Conservation (phyloP, 2,113 vertebrate genomes). For the Tetrao urogallus region DNA sequence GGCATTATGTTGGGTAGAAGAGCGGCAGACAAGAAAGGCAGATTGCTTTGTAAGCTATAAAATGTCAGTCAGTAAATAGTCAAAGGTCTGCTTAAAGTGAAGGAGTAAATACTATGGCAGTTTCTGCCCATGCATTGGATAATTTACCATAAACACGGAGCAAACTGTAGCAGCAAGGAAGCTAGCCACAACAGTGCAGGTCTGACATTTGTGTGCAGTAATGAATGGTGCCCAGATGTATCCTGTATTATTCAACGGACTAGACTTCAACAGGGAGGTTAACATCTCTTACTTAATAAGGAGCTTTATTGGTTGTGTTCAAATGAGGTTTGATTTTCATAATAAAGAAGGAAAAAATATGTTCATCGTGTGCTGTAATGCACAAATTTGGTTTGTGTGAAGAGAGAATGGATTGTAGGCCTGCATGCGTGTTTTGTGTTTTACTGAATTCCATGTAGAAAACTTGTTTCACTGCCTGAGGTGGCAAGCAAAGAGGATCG, state of each 20-base stretch:
- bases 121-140: conserved; percentile 37
- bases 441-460: background rate
- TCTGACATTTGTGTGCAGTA: background rate
- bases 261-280: background rate
- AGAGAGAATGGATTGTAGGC: background rate
- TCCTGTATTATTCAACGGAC: background rate
- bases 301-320: background rate
- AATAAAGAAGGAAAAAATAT: background rate
- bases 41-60: conserved; percentile 76
- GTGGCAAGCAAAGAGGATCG: background rate
- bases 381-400: background rate
- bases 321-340: background rate
- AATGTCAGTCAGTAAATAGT: conserved; percentile 68
- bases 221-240: background rate
- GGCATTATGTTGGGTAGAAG: conserved; percentile 45
- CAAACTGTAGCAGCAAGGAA: background rate
- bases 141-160: conserved; percentile 59
- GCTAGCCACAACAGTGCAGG: background rate
- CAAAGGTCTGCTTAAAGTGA: conserved; percentile 49
- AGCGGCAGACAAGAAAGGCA: conserved; percentile 46
- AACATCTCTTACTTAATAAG: background rate
- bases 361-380: background rate
- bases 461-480: background rate
- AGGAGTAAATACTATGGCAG: conserved; percentile 64
- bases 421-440: background rate